Evolutionary conservation across 2,113 vertebrate species (phyloP), one percentile per base, ranked within the genome.

Genomic region (Esox niger): DNA sequence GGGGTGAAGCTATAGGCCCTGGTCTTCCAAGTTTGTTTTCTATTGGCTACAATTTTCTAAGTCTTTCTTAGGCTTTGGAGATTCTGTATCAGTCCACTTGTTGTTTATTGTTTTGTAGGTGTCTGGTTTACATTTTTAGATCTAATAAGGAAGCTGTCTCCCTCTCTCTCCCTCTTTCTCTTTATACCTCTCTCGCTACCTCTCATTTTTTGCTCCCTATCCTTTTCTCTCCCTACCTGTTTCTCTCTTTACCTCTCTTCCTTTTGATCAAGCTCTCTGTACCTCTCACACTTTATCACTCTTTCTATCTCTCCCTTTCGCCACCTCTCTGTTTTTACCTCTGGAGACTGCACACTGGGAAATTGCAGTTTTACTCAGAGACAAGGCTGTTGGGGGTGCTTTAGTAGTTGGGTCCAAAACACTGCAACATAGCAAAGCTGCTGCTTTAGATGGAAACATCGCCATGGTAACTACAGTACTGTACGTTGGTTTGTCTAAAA

Each of bases 381-480:
- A 23, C 20, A 7, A n/a, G 47, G 17, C 20, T 52, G 20, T 43
- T 6, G 6, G 38, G 38, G 13, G 47, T 21, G 2, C 47, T 52
- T 6, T 21, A 52, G 47, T 52, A 17, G n/a, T 52, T 21, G 47
- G 9, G 21, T 52, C 17, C 38, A 52, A 52, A 52, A n/a, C 47
- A 52, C 47, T 52, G 47, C 47, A 52, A 52, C 47, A 52, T n/a
- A 52, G 38, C 7, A 21, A 52, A 52, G 20, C n/a, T 6, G 6
- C n/a, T 21, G 47, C 47, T 52, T n/a, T 52, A 23, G 47, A 52
- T 21, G 47, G 47, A 52, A 52, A 52, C 8, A 52, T 52, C 21
- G 47, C 47, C 47, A 52, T 52, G 47, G 47, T 52, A 52, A 52
- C 47, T 23, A 52, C 47, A 21, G 47, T 52, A 52, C n/a, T 52